phyloP scores from a whole-genome alignment of 2,888 invertebrate genomes.

The Pachydiplax longipennis region DNA sequence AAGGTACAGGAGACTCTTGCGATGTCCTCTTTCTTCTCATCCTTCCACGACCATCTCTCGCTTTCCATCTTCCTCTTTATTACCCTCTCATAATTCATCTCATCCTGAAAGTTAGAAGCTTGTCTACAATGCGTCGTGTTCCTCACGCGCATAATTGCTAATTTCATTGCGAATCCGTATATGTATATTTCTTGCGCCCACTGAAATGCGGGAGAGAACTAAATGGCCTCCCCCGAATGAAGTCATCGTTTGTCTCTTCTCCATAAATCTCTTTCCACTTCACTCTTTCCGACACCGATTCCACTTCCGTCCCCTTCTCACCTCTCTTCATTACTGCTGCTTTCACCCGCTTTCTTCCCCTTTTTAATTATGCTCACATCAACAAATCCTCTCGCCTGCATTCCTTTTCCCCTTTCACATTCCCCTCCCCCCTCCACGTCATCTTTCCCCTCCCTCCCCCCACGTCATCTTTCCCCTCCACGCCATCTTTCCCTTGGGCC shows the following conservation, averaged over 20 bases:
- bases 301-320: background rate
- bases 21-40: background rate
- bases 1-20: too few species aligned
- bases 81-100: background rate
- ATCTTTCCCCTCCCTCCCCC: too few species aligned
- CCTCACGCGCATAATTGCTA: too few species aligned
- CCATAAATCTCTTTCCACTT: background rate
- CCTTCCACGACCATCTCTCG: background rate
- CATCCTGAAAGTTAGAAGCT: too few species aligned
- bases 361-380: background rate
- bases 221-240: too few species aligned
- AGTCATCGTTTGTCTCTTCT: too few species aligned
- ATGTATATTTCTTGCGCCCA: too few species aligned
- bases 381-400: background rate
- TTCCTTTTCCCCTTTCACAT: background rate
- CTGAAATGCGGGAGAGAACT: too few species aligned
- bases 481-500: background rate
- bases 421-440: too few species aligned
- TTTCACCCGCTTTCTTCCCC: background rate
- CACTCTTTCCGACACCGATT: background rate
- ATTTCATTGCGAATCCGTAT: too few species aligned
- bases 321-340: background rate
- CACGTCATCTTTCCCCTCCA: background rate
- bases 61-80: background rate
- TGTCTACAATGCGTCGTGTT: too few species aligned